Evolutionary conservation across 2,888 invertebrate species (phyloP), one percentile per base, ranked within the genome.

Genomic region (Noctuana brunneofusca): DNA sequence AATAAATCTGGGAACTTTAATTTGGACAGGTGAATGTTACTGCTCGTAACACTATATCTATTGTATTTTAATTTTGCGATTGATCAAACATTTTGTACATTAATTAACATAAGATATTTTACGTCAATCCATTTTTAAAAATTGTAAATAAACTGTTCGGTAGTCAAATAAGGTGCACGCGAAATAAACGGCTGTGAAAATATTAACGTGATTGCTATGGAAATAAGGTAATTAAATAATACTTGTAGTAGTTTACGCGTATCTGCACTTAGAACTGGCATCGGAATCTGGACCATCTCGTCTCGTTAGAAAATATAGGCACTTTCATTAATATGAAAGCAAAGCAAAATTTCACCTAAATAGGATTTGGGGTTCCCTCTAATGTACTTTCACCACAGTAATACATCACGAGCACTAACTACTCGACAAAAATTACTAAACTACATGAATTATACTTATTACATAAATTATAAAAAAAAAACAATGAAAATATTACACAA

Each of bases 181-280:
- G 35, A 49, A 60, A 35, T 55, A 38, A 27, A 54, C 24, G 46
- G 11, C 32, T 18, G 48, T 49, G 32, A 11, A 20, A 48, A 46
- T 41, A 50, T 41, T 41, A 56, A 50, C 50, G 24, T 50, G 30
- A 32, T 50, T 63, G 22, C 56, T 56, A 56, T 63, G 63, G 63
- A 63, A 63, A 63, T 63, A 43, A 56, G 63, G 30, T 63, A 63
- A 63, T 57, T 63, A 63, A 63, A 50, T 35, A 24, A 50, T 57
- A 57, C 43, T 52, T 52, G 50, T 22, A 55, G 62, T 54, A 56
- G 62, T 63, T 59, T 52, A 56, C 63, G 63, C 43, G 63, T 63
- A 63, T 63, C 63, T 63, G 63, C 63, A 63, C 63, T 63, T 63
- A 63, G 63, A 56, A 56, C 56, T 56, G 50, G 56, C 56, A 50